A percentile compares a stretch with the other conserved stretches of the same genome.
These are phyloP conservation scores for Parazoanthus atlanticus DNA, from an alignment of 92 coral and sea anemone genomes.

Conservation along the genomic window DNA sequence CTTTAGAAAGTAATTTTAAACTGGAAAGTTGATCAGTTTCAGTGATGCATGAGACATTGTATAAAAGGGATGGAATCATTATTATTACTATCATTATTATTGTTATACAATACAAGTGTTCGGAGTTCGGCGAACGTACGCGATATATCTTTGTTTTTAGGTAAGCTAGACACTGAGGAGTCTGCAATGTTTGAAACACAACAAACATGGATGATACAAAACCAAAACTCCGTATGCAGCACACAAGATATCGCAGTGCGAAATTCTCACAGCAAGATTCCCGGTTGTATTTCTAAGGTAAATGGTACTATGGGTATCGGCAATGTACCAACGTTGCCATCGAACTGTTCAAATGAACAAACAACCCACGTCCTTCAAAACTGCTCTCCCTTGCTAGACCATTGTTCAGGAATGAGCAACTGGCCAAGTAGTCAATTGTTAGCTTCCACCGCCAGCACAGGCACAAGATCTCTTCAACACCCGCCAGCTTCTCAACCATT, in stretches of 20 bases:
- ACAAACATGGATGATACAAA: not conserved
- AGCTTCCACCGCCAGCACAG: not conserved
- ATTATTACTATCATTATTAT: too few relatives aligned
- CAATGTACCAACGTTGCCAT: not conserved
- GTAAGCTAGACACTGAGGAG: not conserved
- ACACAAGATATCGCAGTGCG: not conserved
- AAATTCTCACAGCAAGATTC: not conserved
- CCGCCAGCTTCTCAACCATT: not conserved
- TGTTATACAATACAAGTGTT: too few relatives aligned
- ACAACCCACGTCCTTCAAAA: not conserved
- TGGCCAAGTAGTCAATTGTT: not conserved
- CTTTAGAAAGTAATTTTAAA: not conserved
- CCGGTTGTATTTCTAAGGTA: not conserved
- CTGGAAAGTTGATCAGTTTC: not conserved
- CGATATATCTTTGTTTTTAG: too few relatives aligned
- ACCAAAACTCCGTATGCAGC: not conserved
- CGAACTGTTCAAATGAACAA: not conserved
- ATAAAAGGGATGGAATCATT: not conserved
- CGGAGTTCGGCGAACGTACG: too few relatives aligned
- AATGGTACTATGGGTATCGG: not conserved
- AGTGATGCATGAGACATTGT: not conserved
- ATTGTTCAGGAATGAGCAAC: not conserved
- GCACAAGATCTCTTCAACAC: not conserved
- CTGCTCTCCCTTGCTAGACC: not conserved
- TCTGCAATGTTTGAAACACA: constrained; percentile 1